Base-by-base conservation (phyloP, 2,888 invertebrate genomes). In the Anagyrus pseudococci region DNA sequence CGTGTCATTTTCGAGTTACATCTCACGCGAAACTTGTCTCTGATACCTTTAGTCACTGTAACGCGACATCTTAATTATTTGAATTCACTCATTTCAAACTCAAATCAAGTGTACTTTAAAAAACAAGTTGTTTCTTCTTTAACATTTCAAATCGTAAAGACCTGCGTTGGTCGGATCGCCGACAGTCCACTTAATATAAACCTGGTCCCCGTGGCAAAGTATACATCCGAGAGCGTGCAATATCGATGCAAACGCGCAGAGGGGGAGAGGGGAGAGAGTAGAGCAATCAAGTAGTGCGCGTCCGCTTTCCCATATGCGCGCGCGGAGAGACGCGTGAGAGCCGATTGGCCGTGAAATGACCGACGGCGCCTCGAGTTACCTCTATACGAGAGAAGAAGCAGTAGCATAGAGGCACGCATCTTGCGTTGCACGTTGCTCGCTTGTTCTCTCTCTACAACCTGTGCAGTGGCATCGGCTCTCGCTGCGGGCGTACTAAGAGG, bases 401-500 rank as follows among this genome's bases (percentile, higher is more conserved):
- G 41, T 10, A 17, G 33, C 20, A 4, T 25, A 22, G 2, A 19
- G 26, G 22, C 10, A 37, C 29, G 23, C 56, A 37, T 29, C 22
- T 33, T 33, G 20, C n/a, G 10, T 22, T 40, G 20, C 44, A 44
- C n/a, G 22, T 37, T 22, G 13, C 41, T 15, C 15, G 54, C 23
- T 40, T 50, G 41, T 52, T 49, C 26, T 22, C 52, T 37, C 49
- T 17, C 25, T 22, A 50, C 58, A 29, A 49, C 43, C 37, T 40
- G n/a, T 26, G 6, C 33, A 4, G 23, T n/a, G 0, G 8, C 8
- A 8, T 50, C 37, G n/a, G 6, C 17, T 41, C 17, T 41, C 1
- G 10, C 58, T 54, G 58, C 43, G 44, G 58, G 44, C 22, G 44
- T 48, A 44, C 47, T 70, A 70, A 70, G 67, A 70, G 69, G 63